These are phyloP conservation scores for Theristus sp. DNA, from an alignment of 2,888 invertebrate genomes.

Conservation along the genomic window DNA sequence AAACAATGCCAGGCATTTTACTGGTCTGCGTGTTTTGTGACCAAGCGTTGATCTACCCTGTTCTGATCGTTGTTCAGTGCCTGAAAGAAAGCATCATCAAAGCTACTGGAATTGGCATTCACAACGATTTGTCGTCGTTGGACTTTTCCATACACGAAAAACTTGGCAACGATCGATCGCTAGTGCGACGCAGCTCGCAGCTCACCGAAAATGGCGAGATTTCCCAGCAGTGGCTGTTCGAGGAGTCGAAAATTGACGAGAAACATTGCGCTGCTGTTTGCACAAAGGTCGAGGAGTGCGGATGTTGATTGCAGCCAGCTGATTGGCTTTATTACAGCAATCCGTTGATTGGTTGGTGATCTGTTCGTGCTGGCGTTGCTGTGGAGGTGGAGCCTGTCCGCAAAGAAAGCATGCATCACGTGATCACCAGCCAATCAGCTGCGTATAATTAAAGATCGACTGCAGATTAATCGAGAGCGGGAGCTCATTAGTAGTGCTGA, in stretches of 20 bases:
- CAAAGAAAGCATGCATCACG: too few relatives aligned
- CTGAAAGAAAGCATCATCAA: conserved; percentile 27
- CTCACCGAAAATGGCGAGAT: neutral
- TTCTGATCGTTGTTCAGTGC: conserved; percentile 14
- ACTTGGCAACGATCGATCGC: neutral
- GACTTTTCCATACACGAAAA: conserved; percentile 19
- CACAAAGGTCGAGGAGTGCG: neutral
- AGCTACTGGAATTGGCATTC: conserved; percentile 27
- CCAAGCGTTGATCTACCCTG: neutral
- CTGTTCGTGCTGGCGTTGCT: too few relatives aligned
- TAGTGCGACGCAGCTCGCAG: neutral
- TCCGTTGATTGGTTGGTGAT: too few relatives aligned
- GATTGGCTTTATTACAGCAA: too few relatives aligned
- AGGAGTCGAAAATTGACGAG: neutral
- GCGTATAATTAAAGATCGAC: too few relatives aligned
- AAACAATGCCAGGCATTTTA: too few relatives aligned
- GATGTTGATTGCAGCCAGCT: too few relatives aligned
- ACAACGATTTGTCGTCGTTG: conserved; percentile 20
- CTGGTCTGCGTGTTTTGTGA: too few relatives aligned
- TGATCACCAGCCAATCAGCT: too few relatives aligned
- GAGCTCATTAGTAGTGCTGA: too few relatives aligned
- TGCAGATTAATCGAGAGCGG: too few relatives aligned
- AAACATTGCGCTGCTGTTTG: neutral
- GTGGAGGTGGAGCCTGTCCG: too few relatives aligned
- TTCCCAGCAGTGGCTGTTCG: neutral